Conservation (phyloP, 2,797 vertebrate species). For the Aldrovandia affinis region DNA sequence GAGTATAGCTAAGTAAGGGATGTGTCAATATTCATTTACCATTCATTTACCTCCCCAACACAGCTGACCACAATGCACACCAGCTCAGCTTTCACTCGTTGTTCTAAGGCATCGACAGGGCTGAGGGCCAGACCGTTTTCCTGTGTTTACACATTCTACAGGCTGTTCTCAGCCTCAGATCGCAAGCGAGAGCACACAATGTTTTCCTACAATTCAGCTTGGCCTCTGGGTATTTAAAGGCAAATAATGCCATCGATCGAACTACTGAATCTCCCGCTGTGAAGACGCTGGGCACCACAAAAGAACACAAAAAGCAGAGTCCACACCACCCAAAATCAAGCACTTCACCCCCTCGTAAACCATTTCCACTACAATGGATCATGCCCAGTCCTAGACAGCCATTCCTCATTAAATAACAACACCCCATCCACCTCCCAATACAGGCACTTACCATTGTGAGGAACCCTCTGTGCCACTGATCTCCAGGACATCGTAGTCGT, state of each 20-base stretch:
- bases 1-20: too few relatives aligned
- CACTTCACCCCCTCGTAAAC: too few relatives aligned
- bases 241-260: not conserved
- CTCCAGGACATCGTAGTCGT: constrained; percentile 94
- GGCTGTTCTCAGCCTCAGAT: not conserved
- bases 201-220: not conserved
- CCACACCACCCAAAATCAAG: not conserved
- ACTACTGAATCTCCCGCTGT: not conserved
- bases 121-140: not conserved
- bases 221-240: not conserved
- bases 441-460: constrained; percentile 89
- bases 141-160: not conserved
- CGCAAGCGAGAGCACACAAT: not conserved
- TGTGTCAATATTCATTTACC: too few relatives aligned
- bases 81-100: not conserved
- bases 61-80: not conserved
- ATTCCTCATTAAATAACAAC: not conserved
- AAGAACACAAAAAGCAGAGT: not conserved
- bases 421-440: not conserved
- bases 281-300: not conserved
- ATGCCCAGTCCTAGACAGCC: not conserved
- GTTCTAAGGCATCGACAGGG: not conserved
- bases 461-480: constrained; percentile 95
- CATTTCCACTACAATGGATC: not conserved
- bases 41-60: not conserved